These are phyloP conservation scores for Drosophila gaucha DNA, from an alignment of 2,888 invertebrate species.

Conservation along the genomic window DNA sequence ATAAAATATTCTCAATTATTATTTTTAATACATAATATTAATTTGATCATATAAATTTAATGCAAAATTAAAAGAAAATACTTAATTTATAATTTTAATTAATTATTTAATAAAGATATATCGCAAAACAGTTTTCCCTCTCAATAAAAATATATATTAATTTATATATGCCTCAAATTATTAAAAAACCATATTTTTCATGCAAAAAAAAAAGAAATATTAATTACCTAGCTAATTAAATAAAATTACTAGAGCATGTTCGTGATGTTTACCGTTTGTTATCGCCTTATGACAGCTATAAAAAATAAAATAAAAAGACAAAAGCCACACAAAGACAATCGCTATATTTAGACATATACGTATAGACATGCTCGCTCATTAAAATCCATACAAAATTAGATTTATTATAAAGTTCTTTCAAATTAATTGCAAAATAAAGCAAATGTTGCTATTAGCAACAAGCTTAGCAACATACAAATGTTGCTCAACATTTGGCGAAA, in stretches of 20 bases:
- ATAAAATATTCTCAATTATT: no score
- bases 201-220: neutral
- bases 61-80: neutral
- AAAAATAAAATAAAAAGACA: conserved; percentile 38
- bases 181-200: neutral
- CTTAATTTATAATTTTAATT: no score
- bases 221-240: conserved; percentile 34
- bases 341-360: neutral
- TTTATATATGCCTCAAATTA: neutral
- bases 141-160: neutral
- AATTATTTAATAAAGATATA: neutral
- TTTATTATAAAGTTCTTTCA: conserved; percentile 7
- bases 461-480: conserved; percentile 23
- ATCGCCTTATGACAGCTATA: conserved; percentile 29
- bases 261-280: conserved; percentile 18
- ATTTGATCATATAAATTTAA: no score
- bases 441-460: conserved; percentile 9
- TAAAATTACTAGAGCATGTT: conserved; percentile 48
- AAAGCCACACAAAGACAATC: neutral
- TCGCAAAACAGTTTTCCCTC: neutral
- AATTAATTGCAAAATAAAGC: conserved; percentile 4
- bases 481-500: conserved; percentile 39
- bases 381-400: conserved; percentile 10
- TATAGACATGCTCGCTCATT: conserved; percentile 1
- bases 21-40: no score